Evolutionary conservation across 2,113 vertebrate genomes (phyloP), one percentile per base, ranked within the genome.

Genomic region (Psittacula cyanocephala): DNA sequence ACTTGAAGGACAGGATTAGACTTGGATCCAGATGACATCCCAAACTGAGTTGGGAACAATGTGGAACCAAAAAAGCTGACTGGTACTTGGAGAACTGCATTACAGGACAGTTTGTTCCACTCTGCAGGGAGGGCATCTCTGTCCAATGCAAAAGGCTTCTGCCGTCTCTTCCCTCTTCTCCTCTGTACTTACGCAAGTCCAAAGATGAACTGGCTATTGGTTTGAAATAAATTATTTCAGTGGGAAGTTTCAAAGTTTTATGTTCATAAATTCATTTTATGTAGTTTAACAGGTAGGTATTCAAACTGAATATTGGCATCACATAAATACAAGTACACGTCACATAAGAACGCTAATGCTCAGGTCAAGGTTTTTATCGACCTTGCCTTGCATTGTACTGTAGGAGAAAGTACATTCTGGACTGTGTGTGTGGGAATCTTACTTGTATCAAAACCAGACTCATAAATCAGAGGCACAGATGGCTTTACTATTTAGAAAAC

Each of bases 401-500:
- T n/a, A 95, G 46, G 44, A 92, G 53, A 95, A 94, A 83, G 27
- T 37, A 35, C 24, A 70, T 91, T 93, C 74, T 80, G 35, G 82
- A 81, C 18, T 6, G 4, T 7, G 31, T 12, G 11, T 44, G 17
- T 29, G 41, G 62, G 20, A 84, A 89, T 68, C 63, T 95, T 88
- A 76, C 49, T 81, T 94, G 55, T 76, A 88, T 83, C 64, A 96
- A 96, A 97, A 89, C 91, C 91, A 97, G 53, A 67, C 47, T 90
- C 55, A 91, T 89, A 93, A 85, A 86, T 97, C 96, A 97, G 93
- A 89, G 81, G 47, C 15, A 81, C 91, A 95, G 91, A 96, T 96
- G 78, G 80, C 70, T 98, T 97, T 88, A 95, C 89, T 96, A 79
- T 39, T 91, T 95, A 39, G 85, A 89, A 93, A 87, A 41, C 25